Conservation (phyloP, 2,797 vertebrate species). For the Gorsachius magnificus region DNA sequence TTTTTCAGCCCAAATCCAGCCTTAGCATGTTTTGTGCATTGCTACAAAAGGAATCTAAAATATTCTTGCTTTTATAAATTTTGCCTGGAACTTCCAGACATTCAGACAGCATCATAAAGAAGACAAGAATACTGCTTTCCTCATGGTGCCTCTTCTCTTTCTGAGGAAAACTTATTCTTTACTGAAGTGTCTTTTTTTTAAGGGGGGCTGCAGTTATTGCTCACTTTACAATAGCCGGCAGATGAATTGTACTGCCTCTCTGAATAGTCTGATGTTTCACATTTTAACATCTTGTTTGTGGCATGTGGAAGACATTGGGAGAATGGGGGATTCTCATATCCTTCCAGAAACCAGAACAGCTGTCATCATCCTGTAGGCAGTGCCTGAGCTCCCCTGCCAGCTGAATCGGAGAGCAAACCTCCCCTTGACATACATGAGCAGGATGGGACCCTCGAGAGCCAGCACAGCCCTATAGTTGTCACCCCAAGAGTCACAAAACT, state of each 20-base stretch:
- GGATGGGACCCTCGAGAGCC: neutral
- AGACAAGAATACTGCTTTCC: neutral
- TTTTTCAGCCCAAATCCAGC: neutral
- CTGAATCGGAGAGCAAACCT: neutral
- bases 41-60: neutral
- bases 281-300: neutral
- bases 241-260: neutral
- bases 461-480: neutral
- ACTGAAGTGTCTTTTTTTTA: neutral
- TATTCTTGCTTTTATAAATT: neutral
- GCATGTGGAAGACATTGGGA: neutral
- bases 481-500: neutral
- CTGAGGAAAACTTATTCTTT: neutral
- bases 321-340: neutral
- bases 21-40: neutral
- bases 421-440: rapidly evolving
- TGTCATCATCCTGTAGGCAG: neutral
- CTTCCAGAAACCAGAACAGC: neutral
- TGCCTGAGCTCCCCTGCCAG: neutral
- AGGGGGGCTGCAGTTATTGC: neutral
- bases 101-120: neutral
- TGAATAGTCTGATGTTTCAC: neutral
- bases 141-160: neutral
- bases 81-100: neutral
- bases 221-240: neutral